Base-by-base conservation (phyloP, 2,113 vertebrate genomes). In the Heteronetta atricapilla region DNA sequence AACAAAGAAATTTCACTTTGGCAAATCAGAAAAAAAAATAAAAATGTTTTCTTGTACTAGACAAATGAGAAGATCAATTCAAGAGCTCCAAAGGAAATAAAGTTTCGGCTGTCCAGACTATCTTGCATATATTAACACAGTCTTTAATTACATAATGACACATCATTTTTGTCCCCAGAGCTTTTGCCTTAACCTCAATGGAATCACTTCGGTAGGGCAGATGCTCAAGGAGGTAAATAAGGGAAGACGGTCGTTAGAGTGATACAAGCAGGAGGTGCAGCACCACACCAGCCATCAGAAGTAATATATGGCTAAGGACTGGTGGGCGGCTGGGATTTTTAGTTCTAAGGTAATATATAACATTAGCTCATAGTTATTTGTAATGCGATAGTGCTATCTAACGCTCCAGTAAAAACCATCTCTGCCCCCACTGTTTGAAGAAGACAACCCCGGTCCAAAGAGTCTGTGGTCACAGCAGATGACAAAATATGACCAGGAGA, bases 311-410 rank as follows among this genome's bases (percentile, higher is more conserved):
- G 95, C 63, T 82, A 82, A 92, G 91, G 42, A 76, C 62, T 89
- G 62, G 91, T 89, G 62, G 77, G 89, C 0, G 9, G 82, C 59
- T 85, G 59, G 87, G 82, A 94, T 89, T 95, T 95, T 95, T 94
- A 95, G 75, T 72, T 93, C 70, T 44, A 46, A 85, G 87, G 67
- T 89, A 89, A 95, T 91, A 82, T 77, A 96, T 89, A 95, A 89
- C 70, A 92, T 95, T 92, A 96, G 95, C 90, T 94, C 92, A 96
- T 79, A 66, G 90, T 86, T 90, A 76, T 87, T 90, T 81, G 88
- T 93, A 94, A 95, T 42, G 63, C 34, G 53, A 92, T 89, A 92
- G 69, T 50, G 67, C 81, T 86, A 88, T 79, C 92, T 86, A 82
- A 83, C 82, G 56, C 83, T 92, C 48, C 88, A 87, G 25, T 28